phyloP scores from a whole-genome alignment of 1,140 invertebrate genomes.

The Leptestheria dahalacensis region DNA sequence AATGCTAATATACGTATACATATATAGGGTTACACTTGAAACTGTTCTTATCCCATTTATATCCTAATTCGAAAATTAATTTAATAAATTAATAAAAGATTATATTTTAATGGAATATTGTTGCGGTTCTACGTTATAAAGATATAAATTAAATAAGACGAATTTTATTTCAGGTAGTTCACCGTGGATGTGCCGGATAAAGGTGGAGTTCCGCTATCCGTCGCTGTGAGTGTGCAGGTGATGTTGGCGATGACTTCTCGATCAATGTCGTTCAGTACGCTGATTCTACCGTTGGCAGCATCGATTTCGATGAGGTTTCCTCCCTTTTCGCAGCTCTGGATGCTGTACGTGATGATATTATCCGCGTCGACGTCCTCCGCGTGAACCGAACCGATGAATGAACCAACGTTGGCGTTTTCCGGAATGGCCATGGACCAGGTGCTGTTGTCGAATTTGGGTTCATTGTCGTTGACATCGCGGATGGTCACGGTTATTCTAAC shows the following conservation, averaged over 20 bases:
- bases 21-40: no score
- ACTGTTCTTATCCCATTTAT: no score
- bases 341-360: neutral
- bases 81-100: neutral
- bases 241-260: neutral
- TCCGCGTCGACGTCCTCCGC: neutral
- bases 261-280: neutral
- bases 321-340: neutral
- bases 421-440: neutral
- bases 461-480: conserved; percentile 5
- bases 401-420: neutral
- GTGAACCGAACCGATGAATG: neutral
- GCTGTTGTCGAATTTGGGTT: neutral
- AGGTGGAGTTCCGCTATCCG: conserved; percentile 1
- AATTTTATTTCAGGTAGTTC: no score
- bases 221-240: neutral
- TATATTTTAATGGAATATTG: no score
- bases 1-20: no score
- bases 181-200: neutral
- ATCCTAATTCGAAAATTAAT: no score
- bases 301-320: neutral
- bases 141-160: no score
- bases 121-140: no score
- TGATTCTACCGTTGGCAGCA: neutral
- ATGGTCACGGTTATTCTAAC: neutral